Percentiles rank a stretch among this genome's conserved stretches.
These are phyloP conservation scores for Temnothorax ravouxi DNA, from an alignment of 2,888 invertebrate species.

Conservation along the genomic window DNA sequence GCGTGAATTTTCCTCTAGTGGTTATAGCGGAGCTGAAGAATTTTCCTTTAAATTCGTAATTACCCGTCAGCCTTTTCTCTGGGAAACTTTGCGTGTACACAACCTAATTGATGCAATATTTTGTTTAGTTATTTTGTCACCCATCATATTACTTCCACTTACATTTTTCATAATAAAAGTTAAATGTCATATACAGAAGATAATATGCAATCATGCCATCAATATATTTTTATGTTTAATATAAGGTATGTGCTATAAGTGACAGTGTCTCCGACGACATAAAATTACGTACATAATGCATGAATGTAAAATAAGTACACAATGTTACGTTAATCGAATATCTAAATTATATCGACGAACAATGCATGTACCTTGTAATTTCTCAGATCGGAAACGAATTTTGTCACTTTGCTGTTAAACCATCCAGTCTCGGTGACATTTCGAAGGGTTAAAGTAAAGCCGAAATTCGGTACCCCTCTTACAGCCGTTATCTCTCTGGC, in stretches of 20 bases:
- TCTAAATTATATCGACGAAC: not conserved
- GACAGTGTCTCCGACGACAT: not conserved
- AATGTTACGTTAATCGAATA: not conserved
- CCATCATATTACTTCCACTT: not conserved
- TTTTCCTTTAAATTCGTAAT: conserved; percentile 89
- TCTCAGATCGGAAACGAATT: conserved; percentile 88
- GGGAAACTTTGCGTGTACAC: conserved; percentile 94
- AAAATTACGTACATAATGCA: not conserved
- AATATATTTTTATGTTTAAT: not conserved
- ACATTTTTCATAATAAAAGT: not conserved
- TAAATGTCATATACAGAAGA: not conserved
- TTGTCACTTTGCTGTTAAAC: conserved; percentile 92
- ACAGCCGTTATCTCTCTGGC: conserved; percentile 90
- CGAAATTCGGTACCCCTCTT: conserved; percentile 89
- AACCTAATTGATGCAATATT: conserved; percentile 83
- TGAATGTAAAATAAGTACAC: too few species aligned
- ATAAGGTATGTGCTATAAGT: not conserved
- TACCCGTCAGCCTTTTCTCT: conserved; percentile 91
- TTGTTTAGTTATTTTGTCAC: not conserved
- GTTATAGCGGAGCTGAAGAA: conserved; percentile 89
- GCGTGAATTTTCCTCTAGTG: conserved; percentile 91
- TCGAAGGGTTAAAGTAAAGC: conserved; percentile 91
- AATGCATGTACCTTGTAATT: conserved; percentile 80
- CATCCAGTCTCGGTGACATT: conserved; percentile 93
- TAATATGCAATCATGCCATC: not conserved